Evolutionary conservation across 2,888 invertebrate genomes (phyloP).

Genomic region (Cephonodes hylas): DNA sequence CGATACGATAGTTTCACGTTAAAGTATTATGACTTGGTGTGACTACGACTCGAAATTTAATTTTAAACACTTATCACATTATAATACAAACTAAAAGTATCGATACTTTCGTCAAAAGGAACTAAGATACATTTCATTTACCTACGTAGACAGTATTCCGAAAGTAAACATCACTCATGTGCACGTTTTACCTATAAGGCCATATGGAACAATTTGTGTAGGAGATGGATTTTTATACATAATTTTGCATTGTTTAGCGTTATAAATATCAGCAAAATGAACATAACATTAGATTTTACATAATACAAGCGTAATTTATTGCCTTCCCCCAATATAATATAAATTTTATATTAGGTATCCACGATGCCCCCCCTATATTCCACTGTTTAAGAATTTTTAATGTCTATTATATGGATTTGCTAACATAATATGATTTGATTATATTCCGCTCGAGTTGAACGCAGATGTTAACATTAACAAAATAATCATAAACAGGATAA

Average conservation of each 20-base stretch:
- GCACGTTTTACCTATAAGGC: constrained; percentile 4
- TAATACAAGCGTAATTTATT: constrained; percentile 85
- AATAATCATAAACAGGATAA: constrained; percentile 4
- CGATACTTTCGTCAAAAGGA: constrained; percentile 62
- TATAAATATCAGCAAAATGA: constrained; percentile 26
- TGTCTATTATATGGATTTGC: background rate
- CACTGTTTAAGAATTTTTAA: background rate
- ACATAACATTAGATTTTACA: constrained; percentile 64
- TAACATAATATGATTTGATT: background rate
- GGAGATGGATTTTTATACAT: constrained; percentile 21
- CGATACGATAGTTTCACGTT: constrained; percentile 67
- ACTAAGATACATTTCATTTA: constrained; percentile 50
- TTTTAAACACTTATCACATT: constrained; percentile 71
- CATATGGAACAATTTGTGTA: constrained; percentile 13
- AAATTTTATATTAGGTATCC: constrained; percentile 2
- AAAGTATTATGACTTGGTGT: constrained; percentile 81
- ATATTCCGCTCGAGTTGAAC: background rate
- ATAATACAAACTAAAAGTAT: constrained; percentile 57
- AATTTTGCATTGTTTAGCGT: constrained; percentile 14
- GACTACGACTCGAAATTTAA: constrained; percentile 75
- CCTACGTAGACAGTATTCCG: constrained; percentile 41
- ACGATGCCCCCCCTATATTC: constrained; percentile 1
- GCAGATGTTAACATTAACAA: background rate
- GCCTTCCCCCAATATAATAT: constrained; percentile 81
- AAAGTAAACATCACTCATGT: constrained; percentile 34